Percentiles rank a stretch among this genome's conserved stretches.
These are phyloP conservation scores for Ceratina japonica DNA, from an alignment of 1,140 invertebrate genomes.

Conservation along the genomic window DNA sequence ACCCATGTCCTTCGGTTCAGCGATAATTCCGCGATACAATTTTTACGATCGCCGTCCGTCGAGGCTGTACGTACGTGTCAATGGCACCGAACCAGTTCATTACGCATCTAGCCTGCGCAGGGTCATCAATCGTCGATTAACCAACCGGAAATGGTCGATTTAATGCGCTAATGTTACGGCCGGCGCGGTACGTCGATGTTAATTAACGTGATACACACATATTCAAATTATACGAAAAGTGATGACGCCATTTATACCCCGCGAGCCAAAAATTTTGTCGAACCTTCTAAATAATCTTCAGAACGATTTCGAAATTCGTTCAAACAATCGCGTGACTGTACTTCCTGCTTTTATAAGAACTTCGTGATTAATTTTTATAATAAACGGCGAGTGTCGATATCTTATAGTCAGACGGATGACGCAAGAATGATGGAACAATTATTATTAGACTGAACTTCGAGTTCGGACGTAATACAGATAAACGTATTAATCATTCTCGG, in stretches of 20 bases:
- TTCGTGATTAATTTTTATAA: no score
- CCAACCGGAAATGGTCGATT: slow-evolving; percentile 65
- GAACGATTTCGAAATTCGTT: no score
- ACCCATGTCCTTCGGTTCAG: not conserved
- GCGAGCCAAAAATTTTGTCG: not conserved
- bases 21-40: slow-evolving; percentile 44
- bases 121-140: slow-evolving; percentile 67
- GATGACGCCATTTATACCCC: not conserved
- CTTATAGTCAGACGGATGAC: not conserved
- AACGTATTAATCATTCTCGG: not conserved
- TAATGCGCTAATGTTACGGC: slow-evolving; percentile 65
- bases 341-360: no score
- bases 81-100: slow-evolving; percentile 54
- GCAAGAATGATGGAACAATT: not conserved
- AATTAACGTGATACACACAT: slow-evolving; percentile 61
- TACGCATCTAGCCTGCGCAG: slow-evolving; percentile 59
- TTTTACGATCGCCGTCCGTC: slow-evolving; percentile 41
- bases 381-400: no score
- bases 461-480: not conserved
- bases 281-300: no score
- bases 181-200: slow-evolving; percentile 49
- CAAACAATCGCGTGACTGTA: no score
- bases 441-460: not conserved
- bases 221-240: slow-evolving; percentile 17
- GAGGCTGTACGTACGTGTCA: slow-evolving; percentile 38